phyloP scores from a whole-genome alignment of 2,797 vertebrate genomes.

The Buphagus erythrorhynchus region DNA sequence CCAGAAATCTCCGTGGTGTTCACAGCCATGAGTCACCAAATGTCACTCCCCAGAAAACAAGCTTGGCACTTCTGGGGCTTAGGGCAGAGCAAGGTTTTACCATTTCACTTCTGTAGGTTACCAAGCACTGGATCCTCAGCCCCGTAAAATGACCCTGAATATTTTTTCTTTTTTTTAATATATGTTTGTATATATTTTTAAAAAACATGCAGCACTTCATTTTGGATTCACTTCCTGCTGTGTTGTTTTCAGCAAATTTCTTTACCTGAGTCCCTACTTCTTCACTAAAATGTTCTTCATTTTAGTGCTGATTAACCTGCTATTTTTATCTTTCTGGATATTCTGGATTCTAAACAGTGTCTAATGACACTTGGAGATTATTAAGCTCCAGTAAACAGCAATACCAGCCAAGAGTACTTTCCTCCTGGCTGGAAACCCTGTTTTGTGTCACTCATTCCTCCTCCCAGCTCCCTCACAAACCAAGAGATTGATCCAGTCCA shows the following conservation, averaged over 20 bases:
- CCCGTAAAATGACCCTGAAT: neutral
- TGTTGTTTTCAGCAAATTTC: neutral
- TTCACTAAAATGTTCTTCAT: neutral
- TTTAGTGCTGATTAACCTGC: neutral
- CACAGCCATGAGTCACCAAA: neutral
- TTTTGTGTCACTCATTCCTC: neutral
- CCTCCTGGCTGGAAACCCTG: slow-evolving; percentile 25
- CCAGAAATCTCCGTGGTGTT: neutral
- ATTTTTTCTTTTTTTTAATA: neutral
- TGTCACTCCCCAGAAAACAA: neutral
- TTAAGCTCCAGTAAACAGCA: slow-evolving; percentile 30
- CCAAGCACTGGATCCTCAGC: neutral
- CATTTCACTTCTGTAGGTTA: neutral
- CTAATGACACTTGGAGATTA: slow-evolving; percentile 33
- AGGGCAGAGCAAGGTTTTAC: neutral
- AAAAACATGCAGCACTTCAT: neutral
- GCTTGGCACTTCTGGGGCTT: neutral
- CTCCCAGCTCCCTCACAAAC: neutral
- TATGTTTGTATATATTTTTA: neutral
- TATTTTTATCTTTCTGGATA: slow-evolving; percentile 48
- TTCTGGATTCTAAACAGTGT: neutral
- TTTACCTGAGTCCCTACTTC: neutral
- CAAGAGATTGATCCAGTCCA: neutral
- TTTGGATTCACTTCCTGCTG: neutral
- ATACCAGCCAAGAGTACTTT: slow-evolving; percentile 23